These are phyloP conservation scores for Ectobius pallidus DNA, from an alignment of 2,888 invertebrate species.

Conservation along the genomic window DNA sequence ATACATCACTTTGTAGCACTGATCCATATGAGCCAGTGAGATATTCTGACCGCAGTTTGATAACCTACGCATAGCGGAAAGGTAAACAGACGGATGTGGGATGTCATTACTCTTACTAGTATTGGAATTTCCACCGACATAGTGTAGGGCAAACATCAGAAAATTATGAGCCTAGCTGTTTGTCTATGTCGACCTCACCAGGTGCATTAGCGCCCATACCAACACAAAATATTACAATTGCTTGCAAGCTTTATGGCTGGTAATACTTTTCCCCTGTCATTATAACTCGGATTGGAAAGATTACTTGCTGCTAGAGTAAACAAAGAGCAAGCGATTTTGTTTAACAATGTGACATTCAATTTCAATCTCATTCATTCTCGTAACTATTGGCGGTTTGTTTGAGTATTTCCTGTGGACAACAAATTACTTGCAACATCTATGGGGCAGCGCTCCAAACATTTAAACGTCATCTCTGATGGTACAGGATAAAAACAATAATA, in stretches of 20 bases:
- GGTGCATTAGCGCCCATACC: not conserved
- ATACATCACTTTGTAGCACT: no score
- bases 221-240: not conserved
- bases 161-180: constrained; percentile 7
- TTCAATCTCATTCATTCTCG: no score
- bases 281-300: not conserved
- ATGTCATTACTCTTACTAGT: not conserved
- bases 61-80: not conserved
- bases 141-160: not conserved
- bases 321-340: not conserved
- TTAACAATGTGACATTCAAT: no score
- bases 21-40: no score
- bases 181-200: constrained; percentile 1
- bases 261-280: not conserved
- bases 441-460: no score
- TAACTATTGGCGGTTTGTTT: no score
- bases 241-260: not conserved
- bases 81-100: not conserved
- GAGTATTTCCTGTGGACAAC: no score
- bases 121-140: not conserved
- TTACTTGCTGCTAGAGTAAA: not conserved
- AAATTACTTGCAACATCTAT: no score
- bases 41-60: no score
- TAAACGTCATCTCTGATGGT: no score
- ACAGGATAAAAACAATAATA: no score